phyloP scores from a whole-genome alignment of 2,113 vertebrate genomes.

The Barbus barbus region DNA sequence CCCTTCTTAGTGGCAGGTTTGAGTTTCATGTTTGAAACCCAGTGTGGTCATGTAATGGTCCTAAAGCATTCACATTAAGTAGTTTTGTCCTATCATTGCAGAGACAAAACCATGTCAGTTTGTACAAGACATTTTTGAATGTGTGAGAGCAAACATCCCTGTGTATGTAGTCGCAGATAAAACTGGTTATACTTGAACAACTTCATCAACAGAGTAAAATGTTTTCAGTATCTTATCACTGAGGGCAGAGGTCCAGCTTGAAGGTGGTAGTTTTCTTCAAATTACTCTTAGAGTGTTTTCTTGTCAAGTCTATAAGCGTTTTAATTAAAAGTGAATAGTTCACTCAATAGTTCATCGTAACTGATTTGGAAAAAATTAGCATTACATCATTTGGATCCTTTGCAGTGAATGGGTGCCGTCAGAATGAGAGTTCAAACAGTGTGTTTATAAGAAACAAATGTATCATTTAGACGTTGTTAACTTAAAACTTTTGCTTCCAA shows the following conservation, averaged over 20 bases:
- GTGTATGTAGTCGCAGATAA: not conserved
- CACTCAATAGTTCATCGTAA: too few relatives aligned
- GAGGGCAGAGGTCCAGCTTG: not conserved
- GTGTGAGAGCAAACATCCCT: not conserved
- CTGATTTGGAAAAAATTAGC: too few relatives aligned
- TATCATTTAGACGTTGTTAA: too few relatives aligned
- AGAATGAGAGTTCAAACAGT: too few relatives aligned
- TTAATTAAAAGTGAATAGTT: too few relatives aligned
- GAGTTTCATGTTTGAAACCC: not conserved
- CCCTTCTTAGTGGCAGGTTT: not conserved
- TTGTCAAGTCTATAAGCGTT: too few relatives aligned
- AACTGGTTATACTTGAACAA: not conserved
- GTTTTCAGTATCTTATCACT: not conserved
- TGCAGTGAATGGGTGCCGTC: too few relatives aligned
- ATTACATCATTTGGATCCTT: too few relatives aligned
- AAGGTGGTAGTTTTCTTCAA: not conserved
- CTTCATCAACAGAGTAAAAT: not conserved
- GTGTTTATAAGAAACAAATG: too few relatives aligned
- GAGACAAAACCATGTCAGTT: not conserved
- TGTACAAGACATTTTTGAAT: not conserved
- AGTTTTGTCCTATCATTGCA: not conserved
- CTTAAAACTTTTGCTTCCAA: too few relatives aligned
- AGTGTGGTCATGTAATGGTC: not conserved
- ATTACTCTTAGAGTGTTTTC: not conserved
- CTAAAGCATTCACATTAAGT: not conserved